A percentile compares a stretch with the other conserved stretches of the same genome.
Evolutionary conservation across 2,888 invertebrate species (phyloP).

Genomic region (Erpobdella octoculata): DNA sequence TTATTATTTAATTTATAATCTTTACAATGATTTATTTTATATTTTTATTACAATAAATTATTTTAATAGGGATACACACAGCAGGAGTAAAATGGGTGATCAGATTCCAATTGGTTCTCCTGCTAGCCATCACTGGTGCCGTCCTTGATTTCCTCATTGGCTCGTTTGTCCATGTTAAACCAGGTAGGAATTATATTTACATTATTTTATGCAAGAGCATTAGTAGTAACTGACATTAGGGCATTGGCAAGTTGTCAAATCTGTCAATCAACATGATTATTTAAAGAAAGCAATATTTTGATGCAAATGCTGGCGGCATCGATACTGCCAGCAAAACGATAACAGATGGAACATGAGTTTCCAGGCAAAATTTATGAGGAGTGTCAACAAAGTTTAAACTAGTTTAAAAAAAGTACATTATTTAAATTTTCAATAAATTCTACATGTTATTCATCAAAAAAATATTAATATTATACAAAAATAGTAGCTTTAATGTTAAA

Average conservation of each 20-base stretch:
- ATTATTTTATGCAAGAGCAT: not conserved
- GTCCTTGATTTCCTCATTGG: conserved; percentile 89
- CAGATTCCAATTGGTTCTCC: conserved; percentile 79
- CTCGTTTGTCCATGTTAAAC: conserved; percentile 70
- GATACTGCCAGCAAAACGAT: not conserved
- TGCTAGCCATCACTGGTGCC: conserved; percentile 76
- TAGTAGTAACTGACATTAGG: conserved; percentile 8
- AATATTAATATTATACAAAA: not conserved
- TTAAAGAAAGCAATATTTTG: not conserved
- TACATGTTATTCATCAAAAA: too few relatives aligned
- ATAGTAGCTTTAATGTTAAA: not conserved
- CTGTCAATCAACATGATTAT: too few relatives aligned
- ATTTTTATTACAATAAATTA: not conserved
- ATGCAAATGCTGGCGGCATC: not conserved
- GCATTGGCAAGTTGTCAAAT: too few relatives aligned
- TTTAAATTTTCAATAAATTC: too few relatives aligned
- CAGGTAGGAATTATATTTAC: conserved; percentile 46
- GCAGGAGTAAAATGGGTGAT: conserved; percentile 97
- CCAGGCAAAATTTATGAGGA: too few relatives aligned
- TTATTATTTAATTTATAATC: not conserved
- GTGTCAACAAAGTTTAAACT: too few relatives aligned
- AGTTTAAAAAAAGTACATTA: too few relatives aligned
- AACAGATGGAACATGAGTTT: too few relatives aligned
- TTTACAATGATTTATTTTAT: not conserved
- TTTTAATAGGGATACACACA: conserved; percentile 68